Conservation (phyloP, 2,888 invertebrate genomes). For the Melinopterus prodromus region DNA sequence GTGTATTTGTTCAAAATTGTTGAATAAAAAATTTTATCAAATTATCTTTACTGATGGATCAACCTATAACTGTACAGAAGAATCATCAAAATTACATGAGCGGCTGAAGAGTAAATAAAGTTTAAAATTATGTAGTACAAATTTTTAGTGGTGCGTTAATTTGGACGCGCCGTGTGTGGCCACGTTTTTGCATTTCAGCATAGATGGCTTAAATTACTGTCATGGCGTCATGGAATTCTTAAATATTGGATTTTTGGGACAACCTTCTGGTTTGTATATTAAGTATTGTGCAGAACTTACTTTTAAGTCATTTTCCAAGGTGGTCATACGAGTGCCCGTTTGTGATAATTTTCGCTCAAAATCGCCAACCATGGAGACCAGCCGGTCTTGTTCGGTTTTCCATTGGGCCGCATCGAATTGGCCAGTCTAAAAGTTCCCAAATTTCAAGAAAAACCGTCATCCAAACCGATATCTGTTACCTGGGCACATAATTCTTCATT, state of each 20-base stretch:
- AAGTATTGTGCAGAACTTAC: conserved; percentile 33
- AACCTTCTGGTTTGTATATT: not conserved
- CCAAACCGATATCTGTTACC: conserved; percentile 16
- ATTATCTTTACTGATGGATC: too few species aligned
- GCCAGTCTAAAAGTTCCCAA: conserved; percentile 31
- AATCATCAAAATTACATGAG: too few species aligned
- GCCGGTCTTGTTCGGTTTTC: conserved; percentile 34
- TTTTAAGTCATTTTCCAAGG: conserved; percentile 42
- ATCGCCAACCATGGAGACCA: conserved; percentile 38
- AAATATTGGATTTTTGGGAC: not conserved
- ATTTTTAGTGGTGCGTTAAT: too few species aligned
- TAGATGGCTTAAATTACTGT: conserved; percentile 4
- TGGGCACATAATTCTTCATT: conserved; percentile 14
- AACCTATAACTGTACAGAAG: too few species aligned
- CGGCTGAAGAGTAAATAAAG: too few species aligned
- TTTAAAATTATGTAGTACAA: too few species aligned
- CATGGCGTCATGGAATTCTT: not conserved
- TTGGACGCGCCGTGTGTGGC: too few species aligned
- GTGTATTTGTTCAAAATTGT: too few species aligned
- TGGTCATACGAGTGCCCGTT: conserved; percentile 27
- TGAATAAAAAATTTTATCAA: too few species aligned
- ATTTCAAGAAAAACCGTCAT: conserved; percentile 13
- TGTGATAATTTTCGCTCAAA: conserved; percentile 41
- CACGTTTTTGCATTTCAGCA: too few species aligned
- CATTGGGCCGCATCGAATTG: conserved; percentile 23